A percentile compares a stretch with the other conserved stretches of the same genome.
Conservation (phyloP, 2,797 vertebrate species). For the Phoxinus dragarum region DNA sequence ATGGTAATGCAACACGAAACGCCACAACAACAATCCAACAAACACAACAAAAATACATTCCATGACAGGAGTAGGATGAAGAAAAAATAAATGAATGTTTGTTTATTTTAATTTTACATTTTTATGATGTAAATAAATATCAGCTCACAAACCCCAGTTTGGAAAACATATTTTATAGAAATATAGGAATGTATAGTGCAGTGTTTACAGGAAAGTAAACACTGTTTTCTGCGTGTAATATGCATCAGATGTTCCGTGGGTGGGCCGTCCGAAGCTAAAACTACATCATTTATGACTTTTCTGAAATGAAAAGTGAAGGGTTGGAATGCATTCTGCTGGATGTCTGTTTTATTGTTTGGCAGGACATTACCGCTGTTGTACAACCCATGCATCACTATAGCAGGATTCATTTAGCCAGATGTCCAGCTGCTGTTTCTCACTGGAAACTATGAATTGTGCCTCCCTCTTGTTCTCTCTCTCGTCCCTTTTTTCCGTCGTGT, state of each 20-base stretch:
- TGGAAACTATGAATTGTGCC: conserved; percentile 47
- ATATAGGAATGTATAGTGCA: not conserved
- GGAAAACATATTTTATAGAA: not conserved
- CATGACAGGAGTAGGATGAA: too few relatives aligned
- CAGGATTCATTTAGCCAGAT: conserved; percentile 58
- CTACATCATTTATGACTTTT: conserved; percentile 1
- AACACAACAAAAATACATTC: too few relatives aligned
- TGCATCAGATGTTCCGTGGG: conserved; percentile 11
- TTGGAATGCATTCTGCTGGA: not conserved
- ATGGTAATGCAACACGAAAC: too few relatives aligned
- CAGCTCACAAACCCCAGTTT: not conserved
- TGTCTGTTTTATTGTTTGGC: conserved; percentile 24
- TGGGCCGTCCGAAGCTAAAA: not conserved
- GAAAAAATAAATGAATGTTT: not conserved
- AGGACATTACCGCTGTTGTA: not conserved
- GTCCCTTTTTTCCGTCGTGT: not conserved
- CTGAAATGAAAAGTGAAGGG: conserved; percentile 2
- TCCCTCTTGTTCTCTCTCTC: conserved; percentile 12
- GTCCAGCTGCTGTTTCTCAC: conserved; percentile 60
- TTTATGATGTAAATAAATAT: not conserved
- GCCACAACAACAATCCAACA: too few relatives aligned
- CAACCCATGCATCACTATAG: conserved; percentile 11
- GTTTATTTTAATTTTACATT: not conserved
- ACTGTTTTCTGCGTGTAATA: not conserved
- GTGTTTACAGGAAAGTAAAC: not conserved